A percentile compares a stretch with the other conserved stretches of the same genome.
phyloP scores from a whole-genome alignment of 2,888 invertebrate species.

The Pteria penguin region DNA sequence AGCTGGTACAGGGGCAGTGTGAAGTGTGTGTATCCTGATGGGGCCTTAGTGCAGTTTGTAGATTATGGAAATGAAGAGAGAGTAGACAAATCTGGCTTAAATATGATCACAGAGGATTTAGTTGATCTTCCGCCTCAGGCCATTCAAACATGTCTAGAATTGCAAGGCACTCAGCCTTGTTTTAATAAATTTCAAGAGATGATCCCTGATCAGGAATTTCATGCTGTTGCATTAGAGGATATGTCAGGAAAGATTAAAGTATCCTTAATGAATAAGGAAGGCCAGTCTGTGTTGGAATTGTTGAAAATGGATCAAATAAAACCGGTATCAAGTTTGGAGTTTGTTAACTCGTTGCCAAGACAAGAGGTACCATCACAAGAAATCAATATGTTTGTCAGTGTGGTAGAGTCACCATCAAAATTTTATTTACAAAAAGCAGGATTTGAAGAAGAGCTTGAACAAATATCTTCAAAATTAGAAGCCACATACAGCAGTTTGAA shows the following conservation, averaged over 20 bases:
- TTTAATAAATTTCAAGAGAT: slow-evolving; percentile 35
- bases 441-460: slow-evolving; percentile 52
- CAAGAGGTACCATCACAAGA: slow-evolving; percentile 18
- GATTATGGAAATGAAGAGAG: slow-evolving; percentile 73
- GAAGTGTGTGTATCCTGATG: slow-evolving; percentile 17
- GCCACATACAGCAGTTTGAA: slow-evolving; percentile 17
- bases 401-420: slow-evolving; percentile 65
- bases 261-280: background rate
- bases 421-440: slow-evolving; percentile 60
- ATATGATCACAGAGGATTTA: slow-evolving; percentile 19
- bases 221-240: background rate
- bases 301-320: too few species aligned
- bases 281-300: background rate
- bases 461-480: slow-evolving; percentile 48
- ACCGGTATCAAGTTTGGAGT: too few species aligned
- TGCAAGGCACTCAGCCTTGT: slow-evolving; percentile 36
- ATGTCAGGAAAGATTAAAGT: background rate
- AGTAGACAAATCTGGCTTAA: slow-evolving; percentile 32
- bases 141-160: slow-evolving; percentile 60
- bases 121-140: slow-evolving; percentile 21
- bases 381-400: slow-evolving; percentile 55
- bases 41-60: slow-evolving; percentile 64
- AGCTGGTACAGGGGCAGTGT: slow-evolving; percentile 62
- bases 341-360: slow-evolving; percentile 1
- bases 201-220: slow-evolving; percentile 24